Conservation (phyloP, 1,140 invertebrate species). For the Lethrus apterus region DNA sequence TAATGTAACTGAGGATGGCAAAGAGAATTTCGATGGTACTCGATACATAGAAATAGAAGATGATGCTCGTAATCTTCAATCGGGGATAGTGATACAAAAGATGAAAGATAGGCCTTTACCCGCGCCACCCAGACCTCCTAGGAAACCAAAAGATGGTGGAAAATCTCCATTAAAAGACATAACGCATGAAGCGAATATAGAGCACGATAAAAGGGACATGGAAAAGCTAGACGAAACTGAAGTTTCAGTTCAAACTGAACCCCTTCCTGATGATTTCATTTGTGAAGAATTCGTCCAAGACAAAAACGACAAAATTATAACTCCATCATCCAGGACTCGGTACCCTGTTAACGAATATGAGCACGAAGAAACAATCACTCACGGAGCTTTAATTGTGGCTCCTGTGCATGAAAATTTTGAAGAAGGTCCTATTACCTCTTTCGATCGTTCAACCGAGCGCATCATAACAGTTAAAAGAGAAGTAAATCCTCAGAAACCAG, state of each 20-base stretch:
- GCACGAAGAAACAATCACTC: constrained; percentile 36
- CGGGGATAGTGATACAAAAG: constrained; percentile 63
- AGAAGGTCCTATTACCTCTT: constrained; percentile 17
- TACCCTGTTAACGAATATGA: constrained; percentile 14
- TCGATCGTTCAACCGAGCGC: constrained; percentile 19
- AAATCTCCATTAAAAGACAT: constrained; percentile 36
- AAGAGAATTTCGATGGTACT: constrained; percentile 43
- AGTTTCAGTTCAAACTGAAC: constrained; percentile 74
- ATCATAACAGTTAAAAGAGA: constrained; percentile 17
- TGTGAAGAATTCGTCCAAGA: constrained; percentile 52
- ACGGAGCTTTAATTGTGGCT: constrained; percentile 35
- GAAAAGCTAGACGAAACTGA: constrained; percentile 53
- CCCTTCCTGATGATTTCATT: constrained; percentile 66
- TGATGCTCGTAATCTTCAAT: constrained; percentile 53
- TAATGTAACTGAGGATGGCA: constrained; percentile 43
- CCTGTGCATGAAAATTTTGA: constrained; percentile 20
- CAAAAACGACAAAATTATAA: constrained; percentile 28
- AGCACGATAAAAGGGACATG: constrained; percentile 17
- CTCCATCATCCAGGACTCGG: constrained; percentile 17
- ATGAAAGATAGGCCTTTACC: constrained; percentile 74
- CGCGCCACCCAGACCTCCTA: constrained; percentile 69
- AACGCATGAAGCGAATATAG: constrained; percentile 27
- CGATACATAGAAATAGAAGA: constrained; percentile 55
- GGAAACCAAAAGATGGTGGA: constrained; percentile 46
- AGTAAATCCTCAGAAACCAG: background rate